A percentile compares a stretch with the other conserved stretches of the same genome.
phyloP scores from a whole-genome alignment of 1,140 invertebrate genomes.

The Drosophila jambulina region DNA sequence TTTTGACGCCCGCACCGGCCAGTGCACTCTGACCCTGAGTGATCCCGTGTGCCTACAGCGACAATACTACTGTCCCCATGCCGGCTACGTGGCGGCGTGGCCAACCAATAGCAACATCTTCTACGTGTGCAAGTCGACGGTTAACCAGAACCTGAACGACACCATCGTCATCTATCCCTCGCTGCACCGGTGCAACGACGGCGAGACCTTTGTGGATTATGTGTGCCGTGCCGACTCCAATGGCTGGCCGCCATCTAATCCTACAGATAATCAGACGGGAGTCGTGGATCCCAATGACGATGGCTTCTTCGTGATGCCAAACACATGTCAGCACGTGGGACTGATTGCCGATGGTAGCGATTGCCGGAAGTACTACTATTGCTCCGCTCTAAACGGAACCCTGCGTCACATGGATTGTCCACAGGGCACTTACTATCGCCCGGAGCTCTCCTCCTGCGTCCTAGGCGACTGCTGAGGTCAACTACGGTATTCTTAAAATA shows the following conservation, averaged over 20 bases:
- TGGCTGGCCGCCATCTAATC: constrained; percentile 2
- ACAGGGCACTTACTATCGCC: constrained; percentile 61
- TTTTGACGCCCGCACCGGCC: constrained; percentile 72
- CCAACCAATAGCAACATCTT: constrained; percentile 81
- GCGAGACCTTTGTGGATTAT: constrained; percentile 73
- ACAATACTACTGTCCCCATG: constrained; percentile 70
- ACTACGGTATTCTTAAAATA: not conserved
- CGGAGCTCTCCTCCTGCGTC: constrained; percentile 54
- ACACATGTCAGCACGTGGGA: constrained; percentile 61
- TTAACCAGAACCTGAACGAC: constrained; percentile 76
- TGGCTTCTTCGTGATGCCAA: constrained; percentile 45
- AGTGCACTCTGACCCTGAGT: constrained; percentile 70
- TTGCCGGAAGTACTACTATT: constrained; percentile 80
- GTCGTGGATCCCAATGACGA: constrained; percentile 54
- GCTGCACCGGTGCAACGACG: constrained; percentile 78
- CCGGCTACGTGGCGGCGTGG: constrained; percentile 76
- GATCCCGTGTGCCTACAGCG: constrained; percentile 60
- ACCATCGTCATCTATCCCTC: constrained; percentile 77
- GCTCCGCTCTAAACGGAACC: constrained; percentile 61
- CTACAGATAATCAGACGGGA: not conserved
- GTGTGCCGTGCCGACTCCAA: constrained; percentile 50
- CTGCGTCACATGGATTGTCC: constrained; percentile 70
- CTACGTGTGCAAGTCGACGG: constrained; percentile 83
- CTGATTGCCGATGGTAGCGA: constrained; percentile 59
- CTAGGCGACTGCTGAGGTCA: constrained; percentile 56